Base-by-base conservation (phyloP, 1,140 invertebrate genomes). In the Brachionus koreanus region DNA sequence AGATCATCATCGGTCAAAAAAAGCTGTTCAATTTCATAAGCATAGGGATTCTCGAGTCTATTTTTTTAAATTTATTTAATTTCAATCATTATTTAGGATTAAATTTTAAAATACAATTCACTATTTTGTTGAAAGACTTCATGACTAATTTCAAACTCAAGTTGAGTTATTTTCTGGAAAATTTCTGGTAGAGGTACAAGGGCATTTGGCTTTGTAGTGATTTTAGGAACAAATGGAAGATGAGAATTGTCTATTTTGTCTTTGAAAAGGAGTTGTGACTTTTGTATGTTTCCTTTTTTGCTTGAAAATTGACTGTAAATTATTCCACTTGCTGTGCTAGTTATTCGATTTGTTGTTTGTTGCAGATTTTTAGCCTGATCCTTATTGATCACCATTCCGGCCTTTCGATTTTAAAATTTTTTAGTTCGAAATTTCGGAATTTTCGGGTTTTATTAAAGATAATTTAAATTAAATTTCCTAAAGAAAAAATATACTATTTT, bases 141-240 rank as follows among this genome's bases (percentile, higher is more conserved):
- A 12, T 39, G 46, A 13, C 23, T 79, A 13, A 79, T 57, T 82
- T 52, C 46, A 35, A 46, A 46, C 12, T 83, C 61, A 88, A 86
- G 61, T 37, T 39, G 16, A 9, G 35, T 35, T 84, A 46, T 90
- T 89, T 46, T 42, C 3, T 79, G 39, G 16, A 69, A 72, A n/a
- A 67, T 42, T 87, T 87, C 87, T 84, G 85, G 84, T 25, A 97
- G 87, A 0, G 95, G 94, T 85, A 93, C 94, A 0, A 95, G 86
- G 7, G 93, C 92, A 88, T 98, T 95, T 0, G 94, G 95, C 88
- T 98, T 98, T 12, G 93, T 91, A 63, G 90, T 92, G 12, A 98
- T 91, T 84, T 91, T 91, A 0, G 95, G 95, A 63, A 92, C 88
- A 91, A 95, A 98, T 16, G 93, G 91, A 61, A 89, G 90, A 65